Base-by-base conservation (phyloP, 2,113 vertebrate species). In the Pelobates fuscus region DNA sequence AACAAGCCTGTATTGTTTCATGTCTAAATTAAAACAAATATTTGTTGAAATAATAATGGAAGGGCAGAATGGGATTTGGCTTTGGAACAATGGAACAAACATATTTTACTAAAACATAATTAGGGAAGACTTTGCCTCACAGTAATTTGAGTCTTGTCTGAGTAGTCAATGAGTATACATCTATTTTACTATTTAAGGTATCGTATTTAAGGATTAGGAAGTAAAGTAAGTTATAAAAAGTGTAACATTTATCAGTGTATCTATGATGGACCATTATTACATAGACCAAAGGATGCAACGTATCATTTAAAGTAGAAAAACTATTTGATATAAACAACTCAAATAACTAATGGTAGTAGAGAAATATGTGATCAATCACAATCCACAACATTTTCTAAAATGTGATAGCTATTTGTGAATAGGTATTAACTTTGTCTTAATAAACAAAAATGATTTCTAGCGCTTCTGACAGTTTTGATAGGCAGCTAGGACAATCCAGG, bases 41-140 rank as follows among this genome's bases (percentile, higher is more conserved):
- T 76, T 76, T 67, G 37, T 58, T 67, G 17, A 59, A 58, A 67
- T 67, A 76, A 60, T 46, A 76, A n/a, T 76, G 54, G 63, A 46
- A 23, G 20, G 54, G 32, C 18, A 59, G n/a, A 67, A 59, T 23
- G 27, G 66, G 60, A 58, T 25, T 60, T 76, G 72, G 63, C 63
- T 23, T 43, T 67, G 60, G 52, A 76, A 60, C 32, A 76, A 66
- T 76, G 41, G 14, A 76, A 43, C 15, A 67, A 63, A 75, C 25
- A 64, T n/a, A 43, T 67, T 44, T 30, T 20, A 11, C 30, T n/a
- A n/a, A 49, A 46, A 59, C 25, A 59, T 20, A 67, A 76, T 76
- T 59, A 67, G 54, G 59, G 63, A 17, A 24, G 63, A 21, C 54
- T 76, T 76, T 67, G 72, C 43, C 72, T 49, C 55, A 65, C 55